Base-by-base conservation (phyloP, 2,113 vertebrate genomes). In the Kryptolebias marmoratus region DNA sequence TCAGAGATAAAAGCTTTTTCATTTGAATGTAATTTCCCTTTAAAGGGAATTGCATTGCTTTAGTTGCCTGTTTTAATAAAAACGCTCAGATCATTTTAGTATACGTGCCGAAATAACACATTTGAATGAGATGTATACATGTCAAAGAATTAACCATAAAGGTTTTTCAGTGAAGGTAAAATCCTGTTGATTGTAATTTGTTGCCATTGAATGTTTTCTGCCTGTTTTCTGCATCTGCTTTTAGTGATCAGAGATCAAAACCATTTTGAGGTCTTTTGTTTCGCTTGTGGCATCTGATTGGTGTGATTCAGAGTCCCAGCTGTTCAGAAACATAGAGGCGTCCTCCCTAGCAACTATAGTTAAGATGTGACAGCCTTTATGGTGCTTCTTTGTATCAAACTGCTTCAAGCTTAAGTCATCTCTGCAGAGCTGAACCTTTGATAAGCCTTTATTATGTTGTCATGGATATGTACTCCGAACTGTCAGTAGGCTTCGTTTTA, bases 401-500 rank as follows among this genome's bases (percentile, higher is more conserved):
- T 2, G 32, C 65, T 65, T 77, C 50, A 67, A 65, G 55, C 50
- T 80, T 67, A 65, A 58, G 53, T 64, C 36, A 14, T 45, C 16
- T 59, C 53, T 67, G 64, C 47, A 15, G 6, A 31, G 36, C 57
- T 22, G 32, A 70, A 65, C 69, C 56, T 76, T 68, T 73, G 31
- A 75, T 75, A 60, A 73, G 64, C 56, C 27, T 61, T 48, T 55
- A 53, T 75, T 50, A 64, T 52, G 70, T 75, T 82, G 62, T 69
- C 59, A 77, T 81, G 74, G 71, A 81, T 71, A 58, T 84, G 53
- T 44, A 16, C 50, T 63, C 53, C 27, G 32, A 18, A 42, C 69
- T 65, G 73, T 75, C 64, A 62, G 28, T 66, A 42, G 48, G 53
- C 50, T 68, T 75, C 27, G 52, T 71, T 76, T 67, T 53, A 57